Conservation (phyloP, 2,888 invertebrate species). For the Himalopsyche tibetana region DNA sequence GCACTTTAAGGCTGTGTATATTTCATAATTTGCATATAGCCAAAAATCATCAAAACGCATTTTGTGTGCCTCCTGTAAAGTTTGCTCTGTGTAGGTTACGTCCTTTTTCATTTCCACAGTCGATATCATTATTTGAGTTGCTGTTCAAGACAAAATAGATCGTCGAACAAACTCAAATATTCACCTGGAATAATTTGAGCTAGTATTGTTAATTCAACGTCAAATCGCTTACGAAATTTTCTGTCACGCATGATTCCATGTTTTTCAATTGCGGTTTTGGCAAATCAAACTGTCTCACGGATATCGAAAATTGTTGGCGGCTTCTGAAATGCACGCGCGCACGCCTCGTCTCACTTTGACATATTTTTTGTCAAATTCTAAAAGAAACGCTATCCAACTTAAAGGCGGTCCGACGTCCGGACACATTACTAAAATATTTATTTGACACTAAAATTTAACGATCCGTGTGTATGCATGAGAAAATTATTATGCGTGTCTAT, state of each 20-base stretch:
- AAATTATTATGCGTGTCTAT: slow-evolving; percentile 22
- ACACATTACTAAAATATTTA: slow-evolving; percentile 46
- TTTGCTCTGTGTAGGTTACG: no score
- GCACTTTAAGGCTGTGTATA: no score
- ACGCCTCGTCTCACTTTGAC: slow-evolving; percentile 37
- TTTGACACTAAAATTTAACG: slow-evolving; percentile 44
- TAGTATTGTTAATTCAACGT: not conserved
- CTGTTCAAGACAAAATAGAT: no score
- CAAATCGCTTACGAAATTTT: not conserved
- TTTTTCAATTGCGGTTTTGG: slow-evolving; percentile 12
- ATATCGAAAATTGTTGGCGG: slow-evolving; percentile 19
- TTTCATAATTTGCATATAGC: no score
- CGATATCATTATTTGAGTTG: no score
- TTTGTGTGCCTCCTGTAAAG: no score
- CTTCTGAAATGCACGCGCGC: slow-evolving; percentile 7
- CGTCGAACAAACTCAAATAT: no score
- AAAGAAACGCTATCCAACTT: slow-evolving; percentile 31
- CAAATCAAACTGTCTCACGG: slow-evolving; percentile 34
- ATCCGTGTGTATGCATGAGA: not conserved
- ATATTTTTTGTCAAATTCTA: slow-evolving; percentile 41
- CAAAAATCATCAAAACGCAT: no score
- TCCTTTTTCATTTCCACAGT: no score
- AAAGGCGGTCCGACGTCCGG: slow-evolving; percentile 42
- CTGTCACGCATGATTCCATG: not conserved
- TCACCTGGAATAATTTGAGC: not conserved